Evolutionary conservation across 2,888 invertebrate genomes (phyloP), one percentile per base, ranked within the genome.

Genomic region (Muscina levida): DNA sequence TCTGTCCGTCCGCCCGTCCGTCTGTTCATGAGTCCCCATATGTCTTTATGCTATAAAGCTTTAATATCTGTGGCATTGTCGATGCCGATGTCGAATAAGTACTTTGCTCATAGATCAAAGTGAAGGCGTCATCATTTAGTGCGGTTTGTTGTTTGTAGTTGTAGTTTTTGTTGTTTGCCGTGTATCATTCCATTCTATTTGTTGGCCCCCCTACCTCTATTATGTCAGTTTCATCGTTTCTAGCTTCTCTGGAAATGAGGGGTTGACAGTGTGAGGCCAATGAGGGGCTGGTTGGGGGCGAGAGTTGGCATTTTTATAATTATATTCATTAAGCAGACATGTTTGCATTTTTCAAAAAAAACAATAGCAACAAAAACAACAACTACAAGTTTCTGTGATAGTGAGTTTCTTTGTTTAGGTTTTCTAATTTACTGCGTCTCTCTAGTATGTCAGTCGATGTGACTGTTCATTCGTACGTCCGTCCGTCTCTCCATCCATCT

Each of bases 271-370:
- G 26, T 37, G 42, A 13, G 37, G 5, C 15, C 19, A 6, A 48
- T 48, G 15, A 26, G 15, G 1, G 19, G n/a, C 11, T 22, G 2
- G 6, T 17, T 10, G n/a, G 39, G 65, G 56, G 10, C 39, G 53
- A 1, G 39, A 15, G 2, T 4, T 2, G 22, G 22, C 22, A 22
- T 57, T 66, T 57, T 65, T 57, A 71, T 80, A 74, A 77, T 80
- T 77, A 77, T 77, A 73, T 80, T 80, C 80, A 80, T 80, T 80
- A 73, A 74, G 72, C 65, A 80, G 67, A 62, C 77, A 77, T 74
- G 44, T 71, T 77, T 53, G 62, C 53, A 72, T 65, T 65, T 51
- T 71, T 39, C 59, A 66, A 17, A 26, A 26, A 56, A 73, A 73
- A 73, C 56, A 51, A 4, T 11, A 42, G 22, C 42, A 59, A 59